Evolutionary conservation across 2,113 vertebrate species (phyloP), one percentile per base, ranked within the genome.

Genomic region (Anguilla rostrata): DNA sequence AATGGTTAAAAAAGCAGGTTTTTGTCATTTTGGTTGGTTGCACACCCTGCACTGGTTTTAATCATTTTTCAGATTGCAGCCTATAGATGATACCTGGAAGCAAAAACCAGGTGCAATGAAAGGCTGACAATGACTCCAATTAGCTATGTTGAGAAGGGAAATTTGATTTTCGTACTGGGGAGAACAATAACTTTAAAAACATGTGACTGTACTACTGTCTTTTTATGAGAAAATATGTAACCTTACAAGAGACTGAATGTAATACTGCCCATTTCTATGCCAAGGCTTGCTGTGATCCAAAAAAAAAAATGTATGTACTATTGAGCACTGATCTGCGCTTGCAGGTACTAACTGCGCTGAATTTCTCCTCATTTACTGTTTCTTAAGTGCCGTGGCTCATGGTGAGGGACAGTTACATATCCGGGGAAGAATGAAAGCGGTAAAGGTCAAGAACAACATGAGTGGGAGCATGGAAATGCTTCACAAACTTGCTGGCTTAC

Each of bases 361-460:
- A 66, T 85, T 46, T 84, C 79, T 66, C 83, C 56, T 63, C 83
- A 39, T 71, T 84, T 84, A 40, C 39, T 71, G 29, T 84, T 84
- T 39, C 22, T 84, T 60, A 63, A 39, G 60, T 84, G 5, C 53
- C 18, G 22, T 43, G 84, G 18, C 75, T 66, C 3, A 66, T 66
- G 22, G 1, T 66, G 84, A 75, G 84, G 39, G 39, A 43, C 63
- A 46, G 60, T 63, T 75, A 43, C 20, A 75, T 85, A 78, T 75
- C 39, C 71, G 34, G 26, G 39, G 63, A 75, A 85, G 71, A 85
- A 85, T 5, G 63, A 85, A 39, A 75, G 26, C n/a, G n/a, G 2
- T 18, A 78, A 78, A 84, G 83, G 83, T 84, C 83, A 84, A 39
- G 57, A 84, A 66, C 83, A 84, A 60, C 56, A 84, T 60, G 83